Evolutionary conservation across 2,797 vertebrate genomes (phyloP), one percentile per base, ranked within the genome.

Genomic region (Mus caroli): DNA sequence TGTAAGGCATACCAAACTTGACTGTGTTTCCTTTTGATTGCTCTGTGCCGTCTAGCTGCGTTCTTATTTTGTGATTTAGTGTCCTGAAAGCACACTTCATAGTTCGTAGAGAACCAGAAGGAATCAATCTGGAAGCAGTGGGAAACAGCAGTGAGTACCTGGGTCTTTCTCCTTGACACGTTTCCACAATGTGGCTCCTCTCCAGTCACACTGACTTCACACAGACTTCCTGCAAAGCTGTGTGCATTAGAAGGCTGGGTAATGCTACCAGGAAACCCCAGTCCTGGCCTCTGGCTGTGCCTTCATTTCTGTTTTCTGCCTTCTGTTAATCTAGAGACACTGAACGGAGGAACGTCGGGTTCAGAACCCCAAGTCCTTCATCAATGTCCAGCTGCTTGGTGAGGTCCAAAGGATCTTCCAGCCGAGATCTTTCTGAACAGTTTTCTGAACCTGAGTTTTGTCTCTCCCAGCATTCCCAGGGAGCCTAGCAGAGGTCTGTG

Each of bases 21-120:
- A 77, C 17, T 4, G 6, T 17, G 28, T 15, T 52, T 17, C 28
- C 4, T 20, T 52, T 78, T 34, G 28, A 15, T 46, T 28, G 73
- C 24, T 2, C 24, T 34, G 34, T 19, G 15, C 6, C 43, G 1
- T 43, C 13, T 31, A 22, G 13, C 14, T 31, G 14, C 0, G 3
- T 78, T 19, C 31, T n/a, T 11, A 52, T n/a, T 54, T 54, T n/a
- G 76, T 78, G 31, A 1, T 54, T 79, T 17, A 50, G 26, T 8
- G 7, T n/a, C 19, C 31, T 54, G 50, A 54, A 54, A 79, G 9
- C 77, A 54, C 43, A 52, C 26, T 14, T 78, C 52, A 13, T 17
- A 56, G 7, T 60, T 26, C 2, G 2, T n/a, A 20, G 50, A 79
- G 31, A 20, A 54, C 77, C 50, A 37, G n/a, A 28, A 43, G 80